Base-by-base conservation (phyloP, 2,797 vertebrate species). In the Tragelaphus oryx region DNA sequence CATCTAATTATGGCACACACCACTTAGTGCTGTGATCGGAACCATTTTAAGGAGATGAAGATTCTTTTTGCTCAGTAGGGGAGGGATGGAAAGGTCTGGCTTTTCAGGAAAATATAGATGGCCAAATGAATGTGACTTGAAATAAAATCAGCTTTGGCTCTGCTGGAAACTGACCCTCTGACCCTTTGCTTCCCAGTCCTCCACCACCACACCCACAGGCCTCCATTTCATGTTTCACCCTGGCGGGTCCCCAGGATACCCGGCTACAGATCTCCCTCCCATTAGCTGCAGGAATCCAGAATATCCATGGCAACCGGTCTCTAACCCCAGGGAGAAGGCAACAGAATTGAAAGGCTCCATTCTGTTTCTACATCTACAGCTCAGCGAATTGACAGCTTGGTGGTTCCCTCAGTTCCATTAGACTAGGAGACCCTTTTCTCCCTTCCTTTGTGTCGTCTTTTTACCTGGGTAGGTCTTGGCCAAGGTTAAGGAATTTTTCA, bases 251-350 rank as follows among this genome's bases (percentile, higher is more conserved):
- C 96, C 98, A 98, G 97, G 97, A 99, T 98, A 95, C 98, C 98
- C 98, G 96, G 96, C 99, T 99, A 99, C 99, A 99, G 96, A 98
- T 98, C 99, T 99, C 99, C 99, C 99, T 99, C 99, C 99, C 98
- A 99, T 99, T 99, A 99, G 99, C 99, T 98, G 99, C 99, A 99
- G 99, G 99, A 99, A 98, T 99, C 99, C 98, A 99, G 98, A 98
- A 99, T 99, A 99, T 99, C 99, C 99, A 99, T 99, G 99, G 99
- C 99, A 99, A 99, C 99, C 98, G 26, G 98, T 98, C 99, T 99
- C 98, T 99, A 99, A 99, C 99, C 98, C 99, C 98, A 97, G 99
- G 99, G 99, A 99, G 99, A 99, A 99, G 99, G 98, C 98, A 98
- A 98, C 93, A 92, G 97, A 99, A 99, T 97, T 99, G 99, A 99